Conservation (phyloP, 2,113 vertebrate genomes). For the Bufo gargarizans region DNA sequence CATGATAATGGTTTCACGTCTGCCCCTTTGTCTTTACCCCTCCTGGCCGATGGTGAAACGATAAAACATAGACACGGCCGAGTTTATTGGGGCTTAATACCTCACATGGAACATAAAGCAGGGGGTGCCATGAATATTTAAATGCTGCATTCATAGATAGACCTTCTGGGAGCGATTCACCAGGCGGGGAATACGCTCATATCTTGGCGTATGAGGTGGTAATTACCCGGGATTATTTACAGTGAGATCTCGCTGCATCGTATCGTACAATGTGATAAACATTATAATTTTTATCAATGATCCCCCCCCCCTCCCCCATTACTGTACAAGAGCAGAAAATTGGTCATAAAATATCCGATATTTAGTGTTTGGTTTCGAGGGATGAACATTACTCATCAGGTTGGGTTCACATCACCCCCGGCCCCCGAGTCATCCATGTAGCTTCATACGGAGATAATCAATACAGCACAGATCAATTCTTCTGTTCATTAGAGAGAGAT, state of each 20-base stretch:
- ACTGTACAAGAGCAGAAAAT: not conserved
- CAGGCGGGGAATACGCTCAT: not conserved
- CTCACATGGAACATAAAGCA: not conserved
- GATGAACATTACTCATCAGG: not conserved
- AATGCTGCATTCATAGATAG: not conserved
- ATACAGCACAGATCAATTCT: conserved; percentile 42
- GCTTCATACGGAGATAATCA: not conserved
- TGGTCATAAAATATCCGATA: not conserved
- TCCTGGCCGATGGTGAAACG: not conserved
- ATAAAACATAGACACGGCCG: not conserved
- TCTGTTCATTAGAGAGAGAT: conserved; percentile 56
- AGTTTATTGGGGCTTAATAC: not conserved
- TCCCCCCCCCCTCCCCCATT: not conserved
- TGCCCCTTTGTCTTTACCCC: not conserved
- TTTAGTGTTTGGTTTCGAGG: not conserved
- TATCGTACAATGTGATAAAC: too few species aligned
- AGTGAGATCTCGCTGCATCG: not conserved
- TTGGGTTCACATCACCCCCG: not conserved
- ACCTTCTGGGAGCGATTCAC: not conserved
- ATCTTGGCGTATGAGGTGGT: not conserved
- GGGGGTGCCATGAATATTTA: not conserved
- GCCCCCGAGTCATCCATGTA: not conserved
- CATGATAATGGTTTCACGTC: not conserved
- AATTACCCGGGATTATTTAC: not conserved
- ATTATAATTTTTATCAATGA: not conserved